phyloP scores from a whole-genome alignment of 2,888 invertebrate species.

The Caenorhabditis imperialis region DNA sequence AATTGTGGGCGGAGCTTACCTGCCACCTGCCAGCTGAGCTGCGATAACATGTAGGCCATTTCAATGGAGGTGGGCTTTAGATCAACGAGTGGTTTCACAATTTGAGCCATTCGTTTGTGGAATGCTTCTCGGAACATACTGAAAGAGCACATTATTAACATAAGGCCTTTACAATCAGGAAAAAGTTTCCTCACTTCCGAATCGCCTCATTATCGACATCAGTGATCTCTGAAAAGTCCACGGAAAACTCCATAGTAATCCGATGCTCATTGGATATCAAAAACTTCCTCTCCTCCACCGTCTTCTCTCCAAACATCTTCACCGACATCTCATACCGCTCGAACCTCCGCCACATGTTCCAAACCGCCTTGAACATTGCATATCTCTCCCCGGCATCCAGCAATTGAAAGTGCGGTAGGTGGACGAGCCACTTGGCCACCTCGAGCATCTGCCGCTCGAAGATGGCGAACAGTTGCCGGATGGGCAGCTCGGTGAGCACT shows the following conservation, averaged over 20 bases:
- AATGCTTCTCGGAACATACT: constrained; percentile 55
- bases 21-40: constrained; percentile 55
- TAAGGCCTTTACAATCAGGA: neutral
- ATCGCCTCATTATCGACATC: constrained; percentile 33
- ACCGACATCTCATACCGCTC: constrained; percentile 57
- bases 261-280: constrained; percentile 36
- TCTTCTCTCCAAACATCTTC: constrained; percentile 34
- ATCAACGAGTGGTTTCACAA: constrained; percentile 47
- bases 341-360: constrained; percentile 55
- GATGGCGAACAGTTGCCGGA: constrained; percentile 33
- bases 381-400: constrained; percentile 46
- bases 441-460: constrained; percentile 49
- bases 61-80: constrained; percentile 45
- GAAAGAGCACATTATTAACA: neutral
- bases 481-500: constrained; percentile 14
- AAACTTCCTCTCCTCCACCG: constrained; percentile 11
- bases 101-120: constrained; percentile 32
- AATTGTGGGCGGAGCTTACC: too few species aligned
- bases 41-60: constrained; percentile 55
- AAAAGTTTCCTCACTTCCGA: constrained; percentile 14
- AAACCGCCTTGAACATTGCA: constrained; percentile 38
- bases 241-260: constrained; percentile 13
- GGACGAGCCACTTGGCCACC: constrained; percentile 55
- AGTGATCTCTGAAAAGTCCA: constrained; percentile 51
- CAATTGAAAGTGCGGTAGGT: constrained; percentile 41